A percentile compares a stretch with the other conserved stretches of the same genome.
These are phyloP conservation scores for Xestoiulus laeticollis DNA, from an alignment of 2,888 invertebrate species.

Conservation along the genomic window DNA sequence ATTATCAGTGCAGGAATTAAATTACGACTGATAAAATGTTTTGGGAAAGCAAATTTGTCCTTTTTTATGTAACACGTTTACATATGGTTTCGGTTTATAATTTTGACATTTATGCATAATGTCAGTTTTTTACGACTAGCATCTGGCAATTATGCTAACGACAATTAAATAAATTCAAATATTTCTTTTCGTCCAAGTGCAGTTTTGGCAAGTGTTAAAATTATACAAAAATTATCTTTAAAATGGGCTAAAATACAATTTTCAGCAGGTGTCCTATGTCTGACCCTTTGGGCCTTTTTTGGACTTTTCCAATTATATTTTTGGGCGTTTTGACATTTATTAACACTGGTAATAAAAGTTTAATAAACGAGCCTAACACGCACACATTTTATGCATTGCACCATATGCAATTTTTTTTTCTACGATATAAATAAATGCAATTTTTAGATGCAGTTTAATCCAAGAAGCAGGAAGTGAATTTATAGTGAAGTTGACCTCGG, in stretches of 20 bases:
- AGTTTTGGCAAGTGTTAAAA: neutral
- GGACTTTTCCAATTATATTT: neutral
- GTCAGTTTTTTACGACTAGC: neutral
- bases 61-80: neutral
- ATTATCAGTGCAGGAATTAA: neutral
- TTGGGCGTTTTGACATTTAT: neutral
- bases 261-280: neutral
- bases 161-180: neutral
- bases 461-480: neutral
- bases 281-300: neutral
- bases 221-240: neutral
- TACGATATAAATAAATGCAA: neutral
- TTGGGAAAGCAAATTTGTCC: neutral
- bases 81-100: neutral
- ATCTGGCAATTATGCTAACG: conserved; percentile 9
- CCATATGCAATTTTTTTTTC: neutral
- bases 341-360: neutral
- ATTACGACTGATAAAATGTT: neutral
- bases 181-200: neutral
- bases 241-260: neutral
- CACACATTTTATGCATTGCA: neutral
- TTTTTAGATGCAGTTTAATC: conserved; percentile 36
- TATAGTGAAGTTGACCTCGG: neutral
- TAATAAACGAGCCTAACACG: neutral
- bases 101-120: conserved; percentile 28